Base-by-base conservation (phyloP, 2,113 vertebrate species). In the Rhombomys opimus region DNA sequence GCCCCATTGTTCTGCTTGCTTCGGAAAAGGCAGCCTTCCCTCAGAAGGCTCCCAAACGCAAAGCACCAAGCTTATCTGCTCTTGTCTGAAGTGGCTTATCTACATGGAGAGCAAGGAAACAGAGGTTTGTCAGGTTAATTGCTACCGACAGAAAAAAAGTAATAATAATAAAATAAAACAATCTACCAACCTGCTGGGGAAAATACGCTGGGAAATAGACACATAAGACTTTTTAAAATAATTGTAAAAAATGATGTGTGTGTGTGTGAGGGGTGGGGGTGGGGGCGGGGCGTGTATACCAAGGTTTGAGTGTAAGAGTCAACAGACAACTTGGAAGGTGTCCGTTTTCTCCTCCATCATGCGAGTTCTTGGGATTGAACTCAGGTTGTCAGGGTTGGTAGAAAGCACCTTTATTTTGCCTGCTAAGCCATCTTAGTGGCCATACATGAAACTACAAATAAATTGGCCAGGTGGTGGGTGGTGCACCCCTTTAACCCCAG, bases 111-210 rank as follows among this genome's bases (percentile, higher is more conserved):
- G 63, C 13, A n/a, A 54, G 11, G 72, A 23, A 57, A 41, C 41
- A 63, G 89, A 9, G 73, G 63, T 57, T 89, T 85, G 73, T 65
- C 73, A 67, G 94, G 89, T 80, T 95, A 97, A 95, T 96, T 94
- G 94, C n/a, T 32, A 18, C 52, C 20, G 35, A 46, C 5, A 5
- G 46, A 46, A 7, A 57, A 54, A 77, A 73, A 65, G 59, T 57
- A 52, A 59, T 81, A 59, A 59, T 59, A 82, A 86, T 38, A 57
- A 82, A 73, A 61, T 25, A 75, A 63, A 92, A 35, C 82, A 85
- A 13, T 18, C 38, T 38, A 54, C 27, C 12, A 38, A 67, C 61
- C 92, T 23, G 17, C 57, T 17, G 75, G 70, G 70, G 68, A n/a
- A 94, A 27, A 1, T 4, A 13, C 27, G 2, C 30, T 72, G 73